Evolutionary conservation across 1,140 invertebrate species (phyloP).

Genomic region (Trichogramma pretiosum): DNA sequence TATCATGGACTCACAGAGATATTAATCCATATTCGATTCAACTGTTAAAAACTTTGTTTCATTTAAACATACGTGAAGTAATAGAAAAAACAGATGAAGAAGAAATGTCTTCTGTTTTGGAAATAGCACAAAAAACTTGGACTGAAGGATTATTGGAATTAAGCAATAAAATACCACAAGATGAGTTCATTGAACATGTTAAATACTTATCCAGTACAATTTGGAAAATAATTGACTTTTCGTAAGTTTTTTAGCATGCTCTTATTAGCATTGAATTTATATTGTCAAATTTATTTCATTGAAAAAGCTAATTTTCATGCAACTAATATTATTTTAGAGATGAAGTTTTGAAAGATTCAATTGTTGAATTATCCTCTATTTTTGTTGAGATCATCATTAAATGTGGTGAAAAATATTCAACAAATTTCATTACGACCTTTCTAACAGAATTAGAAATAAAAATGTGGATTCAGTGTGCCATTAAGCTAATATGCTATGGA

Average conservation of each 20-base stretch:
- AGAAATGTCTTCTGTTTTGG: constrained; percentile 2
- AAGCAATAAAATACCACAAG: constrained; percentile 6
- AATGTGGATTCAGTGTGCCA: constrained; percentile 30
- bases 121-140: constrained; percentile 11
- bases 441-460: constrained; percentile 28
- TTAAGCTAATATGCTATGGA: constrained; percentile 29
- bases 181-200: constrained; percentile 7
- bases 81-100: constrained; percentile 7
- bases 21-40: constrained; percentile 10
- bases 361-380: constrained; percentile 37
- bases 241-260: not conserved
- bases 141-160: constrained; percentile 12
- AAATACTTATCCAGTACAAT: constrained; percentile 15
- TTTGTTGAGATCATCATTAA: constrained; percentile 40
- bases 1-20: constrained; percentile 14
- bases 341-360: constrained; percentile 29
- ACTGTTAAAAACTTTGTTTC: constrained; percentile 14
- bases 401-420: constrained; percentile 11
- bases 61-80: constrained; percentile 9
- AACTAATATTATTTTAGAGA: constrained; percentile 23
- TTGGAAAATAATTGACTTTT: no score
- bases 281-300: no score
- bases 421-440: constrained; percentile 25
- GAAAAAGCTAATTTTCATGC: not conserved
- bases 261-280: no score